Evolutionary conservation across 35 echinoderm and acorn worm genomes (phyloP), one percentile per base, ranked within the genome.

Genomic region (Ophiothrix spiculata): DNA sequence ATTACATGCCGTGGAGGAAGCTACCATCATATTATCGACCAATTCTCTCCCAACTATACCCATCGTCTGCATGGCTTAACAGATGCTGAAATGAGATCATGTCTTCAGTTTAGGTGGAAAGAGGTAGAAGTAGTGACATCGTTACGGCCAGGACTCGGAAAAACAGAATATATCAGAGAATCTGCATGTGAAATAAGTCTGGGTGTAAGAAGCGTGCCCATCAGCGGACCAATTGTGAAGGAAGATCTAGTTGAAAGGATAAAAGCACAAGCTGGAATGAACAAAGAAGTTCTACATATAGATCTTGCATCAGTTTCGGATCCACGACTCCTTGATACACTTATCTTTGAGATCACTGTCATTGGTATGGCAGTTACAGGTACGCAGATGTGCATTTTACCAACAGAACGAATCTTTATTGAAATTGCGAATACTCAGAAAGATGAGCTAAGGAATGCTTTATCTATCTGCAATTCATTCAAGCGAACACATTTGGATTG

Each of bases 21-120:
- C 25, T 74, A 86, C 32, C 84, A 86, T 32, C 84, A 86, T 31
- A 86, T 86, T n/a, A 86, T 86, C 32, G 84, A 86, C 33, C 84
- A 86, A 38, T 86, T 86, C 40, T 86, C 84, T 76, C 84, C 84
- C 19, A 64, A 86, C 39, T 86, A 40, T 40, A 86, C 84, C 40
- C 84, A 86, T 38, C 31, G 38, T 33, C 32, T 86, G 38, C 84
- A 86, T 23, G 84, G 84, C 1, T 75, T 86, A 32, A 86, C 64
- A 38, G 19, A 64, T 37, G 73, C 63, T 23, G 84, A 86, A 75
- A 86, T 86, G 84, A 77, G 38, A 12, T 64, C 63, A 33, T 86
- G 84, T 46, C 33, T 86, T 12, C 38, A 49, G 34, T 33, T 36
- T 15, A 73, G 84, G 19, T 86, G 84, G 63, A 36, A 64, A 11